A percentile compares a stretch with the other conserved stretches of the same genome.
Evolutionary conservation across 2,113 vertebrate species (phyloP).

Genomic region (Ifrita kowaldi): DNA sequence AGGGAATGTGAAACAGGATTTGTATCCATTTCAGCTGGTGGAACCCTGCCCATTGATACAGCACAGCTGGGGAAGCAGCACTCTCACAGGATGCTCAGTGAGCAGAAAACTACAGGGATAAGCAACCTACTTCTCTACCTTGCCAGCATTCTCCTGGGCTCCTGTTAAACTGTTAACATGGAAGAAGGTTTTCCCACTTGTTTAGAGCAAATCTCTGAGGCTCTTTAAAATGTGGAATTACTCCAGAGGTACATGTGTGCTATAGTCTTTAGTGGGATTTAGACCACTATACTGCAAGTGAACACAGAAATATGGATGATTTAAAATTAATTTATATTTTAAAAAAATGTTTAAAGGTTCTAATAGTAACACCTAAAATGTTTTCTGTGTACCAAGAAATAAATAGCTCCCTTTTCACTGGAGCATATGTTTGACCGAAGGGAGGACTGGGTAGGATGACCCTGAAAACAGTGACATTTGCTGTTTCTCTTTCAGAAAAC

Average conservation of each 20-base stretch:
- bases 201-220: not conserved
- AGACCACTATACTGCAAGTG: not conserved
- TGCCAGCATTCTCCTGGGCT: not conserved
- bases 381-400: not conserved
- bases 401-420: not conserved
- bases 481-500: not conserved
- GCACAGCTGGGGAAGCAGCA: not conserved
- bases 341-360: not conserved
- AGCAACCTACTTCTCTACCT: not conserved
- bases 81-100: not conserved
- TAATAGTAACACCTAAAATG: slow-evolving; percentile 12
- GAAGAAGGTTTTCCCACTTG: not conserved
- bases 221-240: not conserved
- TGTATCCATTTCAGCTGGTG: not conserved
- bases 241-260: not conserved
- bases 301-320: not conserved
- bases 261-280: not conserved
- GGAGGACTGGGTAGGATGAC: not conserved
- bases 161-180: not conserved
- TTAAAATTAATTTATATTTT: not conserved
- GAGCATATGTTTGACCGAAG: not conserved
- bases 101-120: not conserved
- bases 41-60: not conserved
- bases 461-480: not conserved
- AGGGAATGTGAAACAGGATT: not conserved